Base-by-base conservation (phyloP, 2,888 invertebrate species). In the Gordius sp. region DNA sequence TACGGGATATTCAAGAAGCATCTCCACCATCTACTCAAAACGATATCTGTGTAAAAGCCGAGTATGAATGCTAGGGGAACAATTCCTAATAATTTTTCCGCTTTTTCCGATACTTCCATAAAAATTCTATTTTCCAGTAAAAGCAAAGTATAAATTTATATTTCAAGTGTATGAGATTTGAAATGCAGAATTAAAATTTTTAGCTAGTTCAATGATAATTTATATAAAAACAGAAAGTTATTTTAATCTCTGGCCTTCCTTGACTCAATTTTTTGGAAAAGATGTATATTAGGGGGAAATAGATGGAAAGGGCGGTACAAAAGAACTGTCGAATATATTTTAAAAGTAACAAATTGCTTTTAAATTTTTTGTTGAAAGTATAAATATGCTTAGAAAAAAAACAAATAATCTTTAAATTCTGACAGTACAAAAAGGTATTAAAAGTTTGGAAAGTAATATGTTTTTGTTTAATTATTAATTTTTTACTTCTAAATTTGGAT, bases 1-100 rank as follows among this genome's bases (percentile, higher is more conserved):
- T 81, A 82, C 1, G 84, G 83, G 64, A 83, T 82, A 60, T 82
- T 73, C 70, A 76, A 78, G 66, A 82, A 83, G 68, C 82, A 82
- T 66, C 75, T 78, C 82, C 83, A 83, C 86, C 86, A 87, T 64
- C 87, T 75, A 59, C 79, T 80, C 78, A 86, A 84, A 56, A 87
- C 84, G 62, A 86, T 78, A 2, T 81, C 79, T 57, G 87, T 85
- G 71, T 86, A 87, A 73, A 87, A 87, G 63, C 87, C 86, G 63
- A 87, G 75, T 60, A 87, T 85, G 69, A 87, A 87, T 2, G 86
- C 84, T 62, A 87, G 69, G 16, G 86, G 86, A 64, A 87, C 86
- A 63, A 83, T 76, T 70, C 79, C 18, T 13, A 27, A 16, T 25
- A 55, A 55, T 25, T 33, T 33, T 33, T 33, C 39, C n/a, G 39